These are phyloP conservation scores for Apostichopus leukothele DNA, from an alignment of 53 echinoderm and acorn worm genomes.

Conservation along the genomic window DNA sequence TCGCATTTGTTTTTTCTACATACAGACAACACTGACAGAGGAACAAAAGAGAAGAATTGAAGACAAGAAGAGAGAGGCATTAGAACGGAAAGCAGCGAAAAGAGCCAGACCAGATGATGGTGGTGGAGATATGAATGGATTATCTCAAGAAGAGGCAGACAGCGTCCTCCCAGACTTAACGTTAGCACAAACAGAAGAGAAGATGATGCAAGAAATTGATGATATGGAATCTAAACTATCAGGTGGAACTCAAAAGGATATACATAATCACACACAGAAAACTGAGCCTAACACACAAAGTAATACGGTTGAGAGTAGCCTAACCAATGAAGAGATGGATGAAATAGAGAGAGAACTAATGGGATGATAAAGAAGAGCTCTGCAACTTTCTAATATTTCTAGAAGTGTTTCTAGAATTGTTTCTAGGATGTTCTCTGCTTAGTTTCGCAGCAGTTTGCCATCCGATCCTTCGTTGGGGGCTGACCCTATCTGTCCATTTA, in stretches of 20 bases:
- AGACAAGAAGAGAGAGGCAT: constrained; percentile 74
- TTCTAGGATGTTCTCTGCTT: too few relatives aligned
- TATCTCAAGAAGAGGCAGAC: constrained; percentile 38
- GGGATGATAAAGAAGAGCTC: neutral
- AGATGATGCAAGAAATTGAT: constrained; percentile 12
- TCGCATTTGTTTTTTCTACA: neutral
- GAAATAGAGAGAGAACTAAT: constrained; percentile 29
- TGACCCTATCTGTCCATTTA: too few relatives aligned
- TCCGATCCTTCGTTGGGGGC: too few relatives aligned
- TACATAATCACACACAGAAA: neutral
- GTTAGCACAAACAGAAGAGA: constrained; percentile 1
- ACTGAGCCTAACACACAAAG: neutral
- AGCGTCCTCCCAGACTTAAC: constrained; percentile 1
- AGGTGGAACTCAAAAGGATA: neutral
- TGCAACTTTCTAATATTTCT: too few relatives aligned
- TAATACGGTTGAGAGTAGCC: neutral
- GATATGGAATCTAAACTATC: neutral
- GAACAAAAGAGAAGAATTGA: constrained; percentile 86
- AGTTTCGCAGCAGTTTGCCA: too few relatives aligned
- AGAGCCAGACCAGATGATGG: neutral
- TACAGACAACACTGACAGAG: constrained; percentile 63
- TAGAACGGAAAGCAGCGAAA: constrained; percentile 65
- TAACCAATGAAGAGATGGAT: constrained; percentile 31
- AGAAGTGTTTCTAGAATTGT: too few relatives aligned
- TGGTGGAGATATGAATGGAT: neutral